Base-by-base conservation (phyloP, 2,888 invertebrate genomes). In the Chrysotoxum bicinctum region DNA sequence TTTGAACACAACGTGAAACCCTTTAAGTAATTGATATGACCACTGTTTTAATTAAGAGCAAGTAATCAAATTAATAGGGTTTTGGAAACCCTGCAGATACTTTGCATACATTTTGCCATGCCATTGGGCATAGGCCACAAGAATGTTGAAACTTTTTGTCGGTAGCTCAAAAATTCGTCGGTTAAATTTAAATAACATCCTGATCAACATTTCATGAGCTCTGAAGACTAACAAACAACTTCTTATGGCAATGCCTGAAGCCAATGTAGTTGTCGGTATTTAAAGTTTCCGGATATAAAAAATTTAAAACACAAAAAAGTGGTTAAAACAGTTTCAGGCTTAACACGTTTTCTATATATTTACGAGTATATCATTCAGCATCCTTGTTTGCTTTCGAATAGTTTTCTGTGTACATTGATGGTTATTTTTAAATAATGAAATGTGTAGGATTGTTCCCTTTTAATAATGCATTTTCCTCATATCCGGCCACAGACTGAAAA, bases 391-490 rank as follows among this genome's bases (percentile, higher is more conserved):
- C 10, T 35, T 56, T 8, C n/a, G 32, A 21, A 58, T 58, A 10
- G 54, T 30, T 56, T 9, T 54, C 54, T 54, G 5, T 19, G 30
- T 12, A 6, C 9, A 54, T 40, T 19, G 43, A 54, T 56, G 21
- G 48, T 7, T 58, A 37, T 14, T 66, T 74, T 52, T 32, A 62
- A 54, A 60, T 62, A n/a, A 37, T 48, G 37, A 58, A 45, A 26
- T 48, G 9, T n/a, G 12, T 14, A 37, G 62, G 23, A 54, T 54
- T 62, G 40, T 21, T 30, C 32, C n/a, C 68, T 48, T 52, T 81
- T 75, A 75, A 69, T 70, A 74, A 64, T 75, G 52, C 45, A 75
- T 62, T 80, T n/a, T 64, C 45, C 45, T 32, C 45, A 62, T 48
- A 56, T 75, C 62, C 69, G 69, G 62, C 69, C 64, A 56, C 75